Percentiles rank a stretch among this genome's conserved stretches.
phyloP scores from a whole-genome alignment of 2,888 invertebrate species.

The Tanytarsus gracilentus region DNA sequence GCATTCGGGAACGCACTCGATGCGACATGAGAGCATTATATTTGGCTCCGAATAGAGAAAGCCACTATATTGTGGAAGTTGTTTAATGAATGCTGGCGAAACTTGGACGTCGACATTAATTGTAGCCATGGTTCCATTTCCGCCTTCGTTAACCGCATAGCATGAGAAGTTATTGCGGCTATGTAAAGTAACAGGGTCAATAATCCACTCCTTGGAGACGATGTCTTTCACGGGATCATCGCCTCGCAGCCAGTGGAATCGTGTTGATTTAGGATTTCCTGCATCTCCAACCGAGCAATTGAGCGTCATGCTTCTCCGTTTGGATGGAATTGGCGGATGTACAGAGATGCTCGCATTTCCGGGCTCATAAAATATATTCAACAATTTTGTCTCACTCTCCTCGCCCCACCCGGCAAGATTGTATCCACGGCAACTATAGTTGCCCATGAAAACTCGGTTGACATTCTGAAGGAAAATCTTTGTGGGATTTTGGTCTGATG shows the following conservation, averaged over 20 bases:
- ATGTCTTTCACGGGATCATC: conserved; percentile 61
- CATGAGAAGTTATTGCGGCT: conserved; percentile 86
- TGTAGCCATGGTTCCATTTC: conserved; percentile 60
- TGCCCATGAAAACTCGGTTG: conserved; percentile 82
- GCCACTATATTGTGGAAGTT: conserved; percentile 73
- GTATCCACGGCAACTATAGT: conserved; percentile 85
- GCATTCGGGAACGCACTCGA: conserved; percentile 83
- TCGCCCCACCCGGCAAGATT: conserved; percentile 85
- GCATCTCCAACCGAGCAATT: conserved; percentile 73
- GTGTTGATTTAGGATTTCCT: conserved; percentile 67
- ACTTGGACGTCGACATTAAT: conserved; percentile 66
- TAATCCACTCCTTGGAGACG: conserved; percentile 65
- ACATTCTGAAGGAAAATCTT: conserved; percentile 76
- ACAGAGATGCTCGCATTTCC: conserved; percentile 70
- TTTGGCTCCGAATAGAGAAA: conserved; percentile 64
- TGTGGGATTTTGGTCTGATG: no score
- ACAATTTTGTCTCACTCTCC: conserved; percentile 64
- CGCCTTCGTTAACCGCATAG: conserved; percentile 75
- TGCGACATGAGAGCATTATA: conserved; percentile 74
- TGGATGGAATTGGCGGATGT: conserved; percentile 66
- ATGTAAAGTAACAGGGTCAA: conserved; percentile 74
- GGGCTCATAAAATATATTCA: conserved; percentile 64
- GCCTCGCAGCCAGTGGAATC: conserved; percentile 74
- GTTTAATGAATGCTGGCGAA: conserved; percentile 78
- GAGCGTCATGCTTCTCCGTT: conserved; percentile 72